phyloP scores from a whole-genome alignment of 2,797 vertebrate genomes.

The Tamandua tetradactyla region DNA sequence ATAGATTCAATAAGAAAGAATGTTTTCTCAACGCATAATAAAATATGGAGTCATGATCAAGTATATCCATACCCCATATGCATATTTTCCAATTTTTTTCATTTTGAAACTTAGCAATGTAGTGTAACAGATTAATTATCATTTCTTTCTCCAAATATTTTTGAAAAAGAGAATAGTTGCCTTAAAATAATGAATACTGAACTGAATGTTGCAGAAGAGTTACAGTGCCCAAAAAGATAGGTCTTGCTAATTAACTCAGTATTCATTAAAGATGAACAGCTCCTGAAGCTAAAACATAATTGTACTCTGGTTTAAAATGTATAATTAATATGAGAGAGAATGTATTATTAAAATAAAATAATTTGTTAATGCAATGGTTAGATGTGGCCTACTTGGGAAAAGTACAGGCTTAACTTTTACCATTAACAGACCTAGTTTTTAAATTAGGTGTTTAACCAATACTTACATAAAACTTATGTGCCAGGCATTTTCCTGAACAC shows the following conservation, averaged over 20 bases:
- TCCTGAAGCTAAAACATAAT: conserved; percentile 62
- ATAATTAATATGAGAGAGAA: conserved; percentile 71
- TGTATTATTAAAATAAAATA: conserved; percentile 70
- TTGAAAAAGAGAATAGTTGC: conserved; percentile 66
- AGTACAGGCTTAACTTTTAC: conserved; percentile 19
- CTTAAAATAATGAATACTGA: conserved; percentile 73
- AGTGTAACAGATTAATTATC: conserved; percentile 48
- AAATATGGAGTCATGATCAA: conserved; percentile 43
- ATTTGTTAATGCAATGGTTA: conserved; percentile 65
- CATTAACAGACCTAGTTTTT: background rate
- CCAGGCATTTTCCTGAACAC: background rate
- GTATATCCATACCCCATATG: background rate
- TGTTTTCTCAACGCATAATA: conserved; percentile 40
- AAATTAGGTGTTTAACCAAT: background rate
- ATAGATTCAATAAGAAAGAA: conserved; percentile 48
- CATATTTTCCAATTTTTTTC: conserved; percentile 37
- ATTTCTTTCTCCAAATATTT: conserved; percentile 75
- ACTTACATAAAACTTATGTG: background rate
- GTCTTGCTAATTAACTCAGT: conserved; percentile 76
- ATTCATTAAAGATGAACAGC: conserved; percentile 72
- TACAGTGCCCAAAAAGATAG: conserved; percentile 59
- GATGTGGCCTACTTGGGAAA: conserved; percentile 56
- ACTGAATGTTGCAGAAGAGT: conserved; percentile 66
- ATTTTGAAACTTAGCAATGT: conserved; percentile 51
- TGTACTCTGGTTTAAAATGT: conserved; percentile 66